A percentile compares a stretch with the other conserved stretches of the same genome.
These are phyloP conservation scores for Gobio gobio DNA, from an alignment of 2,113 vertebrate genomes.

Conservation along the genomic window DNA sequence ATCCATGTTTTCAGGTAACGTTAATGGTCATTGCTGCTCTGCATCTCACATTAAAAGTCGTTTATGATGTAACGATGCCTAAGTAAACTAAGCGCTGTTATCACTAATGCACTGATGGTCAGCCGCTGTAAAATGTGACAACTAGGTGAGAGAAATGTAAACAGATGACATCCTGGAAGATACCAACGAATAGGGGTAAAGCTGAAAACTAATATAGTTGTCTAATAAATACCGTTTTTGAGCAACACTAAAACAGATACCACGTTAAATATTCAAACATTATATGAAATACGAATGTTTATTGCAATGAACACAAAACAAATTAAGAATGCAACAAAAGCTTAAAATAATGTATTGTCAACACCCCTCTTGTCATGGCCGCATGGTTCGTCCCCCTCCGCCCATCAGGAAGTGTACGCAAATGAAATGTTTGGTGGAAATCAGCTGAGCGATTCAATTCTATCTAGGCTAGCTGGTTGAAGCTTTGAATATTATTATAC, in stretches of 20 bases:
- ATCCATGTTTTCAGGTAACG: neutral
- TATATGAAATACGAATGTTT: neutral
- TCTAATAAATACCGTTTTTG: neutral
- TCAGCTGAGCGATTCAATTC: conserved; percentile 72
- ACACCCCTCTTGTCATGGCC: conserved; percentile 12
- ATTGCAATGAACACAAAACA: neutral
- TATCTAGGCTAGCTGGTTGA: conserved; percentile 44
- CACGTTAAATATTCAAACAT: no score
- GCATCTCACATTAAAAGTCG: neutral
- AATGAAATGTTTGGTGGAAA: conserved; percentile 49
- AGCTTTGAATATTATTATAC: neutral
- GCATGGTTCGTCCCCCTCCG: conserved; percentile 22
- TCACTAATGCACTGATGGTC: neutral
- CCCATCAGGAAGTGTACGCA: conserved; percentile 56
- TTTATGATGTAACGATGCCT: neutral
- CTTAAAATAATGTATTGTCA: neutral
- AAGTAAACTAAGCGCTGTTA: neutral
- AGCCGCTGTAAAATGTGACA: conserved; percentile 56
- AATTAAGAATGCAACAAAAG: neutral
- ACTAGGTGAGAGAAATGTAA: conserved; percentile 70
- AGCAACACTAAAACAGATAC: neutral
- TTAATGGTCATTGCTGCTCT: neutral
- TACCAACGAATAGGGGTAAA: conserved; percentile 61
- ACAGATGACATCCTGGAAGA: conserved; percentile 76
- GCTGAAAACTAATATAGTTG: neutral